Percentiles rank a stretch among this genome's conserved stretches.
Conservation (phyloP, 2,888 invertebrate species). For the Timema podura region DNA sequence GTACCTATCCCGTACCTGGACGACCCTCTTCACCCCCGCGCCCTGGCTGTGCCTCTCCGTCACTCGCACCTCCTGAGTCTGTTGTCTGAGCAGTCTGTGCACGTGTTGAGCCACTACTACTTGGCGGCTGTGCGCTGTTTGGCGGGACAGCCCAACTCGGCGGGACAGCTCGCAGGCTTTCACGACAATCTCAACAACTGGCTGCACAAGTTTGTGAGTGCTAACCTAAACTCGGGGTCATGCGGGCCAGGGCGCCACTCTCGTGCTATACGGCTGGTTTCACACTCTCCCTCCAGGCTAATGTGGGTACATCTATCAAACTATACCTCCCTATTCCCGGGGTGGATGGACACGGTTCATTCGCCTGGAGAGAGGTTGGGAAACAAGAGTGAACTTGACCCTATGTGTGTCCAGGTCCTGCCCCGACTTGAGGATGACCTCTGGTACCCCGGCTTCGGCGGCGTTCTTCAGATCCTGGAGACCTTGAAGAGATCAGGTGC, state of each 20-base stretch:
- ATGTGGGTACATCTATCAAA: no score
- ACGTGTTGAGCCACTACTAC: conserved; percentile 6
- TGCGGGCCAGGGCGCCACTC: no score
- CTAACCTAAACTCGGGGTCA: background rate
- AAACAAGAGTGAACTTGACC: no score
- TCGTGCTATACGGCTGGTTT: no score
- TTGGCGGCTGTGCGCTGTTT: background rate
- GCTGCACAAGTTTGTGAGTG: background rate
- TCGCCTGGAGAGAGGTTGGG: no score
- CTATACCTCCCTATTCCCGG: no score
- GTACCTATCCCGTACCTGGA: conserved; percentile 6
- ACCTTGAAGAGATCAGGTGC: conserved; percentile 6
- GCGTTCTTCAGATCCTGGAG: background rate
- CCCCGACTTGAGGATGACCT: conserved; percentile 1
- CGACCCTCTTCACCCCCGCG: background rate
- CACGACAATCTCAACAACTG: background rate
- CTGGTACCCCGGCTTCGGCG: conserved; percentile 4
- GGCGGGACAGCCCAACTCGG: background rate
- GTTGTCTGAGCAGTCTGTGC: background rate
- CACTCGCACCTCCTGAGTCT: background rate
- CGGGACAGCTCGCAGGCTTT: background rate
- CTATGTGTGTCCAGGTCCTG: background rate
- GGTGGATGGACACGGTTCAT: no score
- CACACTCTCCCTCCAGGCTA: no score
- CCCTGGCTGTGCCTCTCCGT: background rate